Base-by-base conservation (phyloP, 2,113 vertebrate species). In the Gyps fulvus region DNA sequence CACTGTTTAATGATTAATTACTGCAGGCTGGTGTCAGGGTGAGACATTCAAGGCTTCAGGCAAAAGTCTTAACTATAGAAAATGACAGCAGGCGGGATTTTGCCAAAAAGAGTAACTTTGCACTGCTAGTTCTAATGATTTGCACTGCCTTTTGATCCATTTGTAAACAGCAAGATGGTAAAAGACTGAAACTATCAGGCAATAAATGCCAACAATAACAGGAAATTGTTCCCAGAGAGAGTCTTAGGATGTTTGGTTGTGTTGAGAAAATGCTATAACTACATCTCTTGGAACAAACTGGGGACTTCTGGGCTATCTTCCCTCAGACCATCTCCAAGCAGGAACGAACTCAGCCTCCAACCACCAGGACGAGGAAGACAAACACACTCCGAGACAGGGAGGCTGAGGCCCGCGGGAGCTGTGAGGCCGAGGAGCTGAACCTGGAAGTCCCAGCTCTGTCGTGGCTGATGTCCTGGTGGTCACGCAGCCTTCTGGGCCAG, bases 1-100 rank as follows among this genome's bases (percentile, higher is more conserved):
- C 96, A 94, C 97, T 97, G 87, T 95, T 98, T 98, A 98, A 98
- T 98, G 98, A 98, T 98, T 98, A 98, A 98, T 98, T 98, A 98
- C 98, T 95, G 97, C 96, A 90, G 97, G 95, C 97, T 97, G 95
- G 97, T 98, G 98, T 98, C 98, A 97, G 96, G 97, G 97, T 96
- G 95, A 98, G 97, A 96, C 93, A 89, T 96, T 97, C 95, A 95
- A 90, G 93, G 95, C 96, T 98, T 97, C 93, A 92, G 97, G 98
- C 97, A 96, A 98, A 98, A 98, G 90, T 96, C 97, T 97, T 97
- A 97, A 98, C 97, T 97, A 96, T 55, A 95, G 96, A 86, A 97
- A 97, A 97, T 97, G 98, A 98, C 98, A 98, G 98, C 96, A 97
- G 94, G 97, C 61, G 70, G 83, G 85, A 83, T 95, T 97, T 96